Conservation (phyloP, 2,888 invertebrate genomes). For the Ennomos quercinarius region DNA sequence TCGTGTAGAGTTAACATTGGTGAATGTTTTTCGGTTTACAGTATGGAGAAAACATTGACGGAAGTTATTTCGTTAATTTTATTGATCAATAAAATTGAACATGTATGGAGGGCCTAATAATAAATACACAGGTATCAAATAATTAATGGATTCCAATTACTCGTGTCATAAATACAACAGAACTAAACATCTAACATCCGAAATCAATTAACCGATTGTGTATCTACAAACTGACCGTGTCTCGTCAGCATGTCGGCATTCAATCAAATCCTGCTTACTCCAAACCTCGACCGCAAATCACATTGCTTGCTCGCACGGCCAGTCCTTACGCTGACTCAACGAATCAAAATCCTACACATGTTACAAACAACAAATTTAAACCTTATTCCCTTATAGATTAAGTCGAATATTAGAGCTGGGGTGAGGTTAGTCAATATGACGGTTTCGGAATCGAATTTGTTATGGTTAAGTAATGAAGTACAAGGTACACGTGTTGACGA, state of each 20-base stretch:
- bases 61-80: no score
- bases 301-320: slow-evolving; percentile 41
- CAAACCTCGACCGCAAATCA: slow-evolving; percentile 56
- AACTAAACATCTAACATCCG: slow-evolving; percentile 32
- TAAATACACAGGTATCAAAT: no score
- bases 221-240: slow-evolving; percentile 42
- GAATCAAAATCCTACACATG: slow-evolving; percentile 39
- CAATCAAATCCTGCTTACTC: slow-evolving; percentile 63
- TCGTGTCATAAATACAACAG: slow-evolving; percentile 28
- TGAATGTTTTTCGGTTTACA: no score
- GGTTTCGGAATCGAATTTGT: slow-evolving; percentile 25
- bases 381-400: slow-evolving; percentile 3
- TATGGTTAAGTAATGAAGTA: slow-evolving; percentile 28
- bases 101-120: no score
- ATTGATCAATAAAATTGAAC: no score
- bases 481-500: slow-evolving; percentile 19
- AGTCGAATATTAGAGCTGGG: background rate
- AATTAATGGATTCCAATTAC: slow-evolving; percentile 17
- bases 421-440: slow-evolving; percentile 15
- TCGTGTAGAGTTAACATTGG: no score
- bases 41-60: no score
- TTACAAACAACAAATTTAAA: slow-evolving; percentile 4
- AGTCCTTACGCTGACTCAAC: slow-evolving; percentile 48
- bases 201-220: slow-evolving; percentile 42
- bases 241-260: slow-evolving; percentile 49